Evolutionary conservation across 2,888 invertebrate genomes (phyloP).

Genomic region (Agriotes lineatus): DNA sequence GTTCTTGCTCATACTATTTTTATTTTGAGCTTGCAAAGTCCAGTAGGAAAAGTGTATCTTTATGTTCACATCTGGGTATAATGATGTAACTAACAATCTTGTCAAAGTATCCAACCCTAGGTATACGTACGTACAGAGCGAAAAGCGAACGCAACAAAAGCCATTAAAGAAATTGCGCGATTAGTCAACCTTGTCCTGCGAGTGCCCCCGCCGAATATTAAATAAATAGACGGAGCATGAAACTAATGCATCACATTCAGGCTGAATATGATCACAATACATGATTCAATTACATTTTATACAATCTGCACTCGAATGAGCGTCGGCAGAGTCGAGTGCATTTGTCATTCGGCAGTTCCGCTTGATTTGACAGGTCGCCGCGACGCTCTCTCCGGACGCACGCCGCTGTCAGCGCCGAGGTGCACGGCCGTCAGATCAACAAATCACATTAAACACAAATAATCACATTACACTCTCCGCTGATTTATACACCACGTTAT

Average conservation of each 20-base stretch:
- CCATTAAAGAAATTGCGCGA: too few species aligned
- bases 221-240: slow-evolving; percentile 39
- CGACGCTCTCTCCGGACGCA: slow-evolving; percentile 69
- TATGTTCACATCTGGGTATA: too few species aligned
- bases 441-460: slow-evolving; percentile 67
- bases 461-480: slow-evolving; percentile 67
- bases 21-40: too few species aligned
- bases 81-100: too few species aligned
- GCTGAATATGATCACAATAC: slow-evolving; percentile 63
- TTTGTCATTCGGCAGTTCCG: slow-evolving; percentile 66
- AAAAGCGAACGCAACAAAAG: too few species aligned
- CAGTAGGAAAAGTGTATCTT: too few species aligned
- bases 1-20: too few species aligned
- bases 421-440: slow-evolving; percentile 64
- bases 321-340: slow-evolving; percentile 61
- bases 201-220: slow-evolving; percentile 22
- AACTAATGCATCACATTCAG: slow-evolving; percentile 62
- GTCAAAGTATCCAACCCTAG: too few species aligned
- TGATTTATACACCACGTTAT: slow-evolving; percentile 66
- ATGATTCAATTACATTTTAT: slow-evolving; percentile 66
- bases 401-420: slow-evolving; percentile 63
- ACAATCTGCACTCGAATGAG: slow-evolving; percentile 66
- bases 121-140: too few species aligned
- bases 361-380: slow-evolving; percentile 66
- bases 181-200: too few species aligned